These are phyloP conservation scores for Campoplex capitator DNA, from an alignment of 2,888 invertebrate species.

Conservation along the genomic window DNA sequence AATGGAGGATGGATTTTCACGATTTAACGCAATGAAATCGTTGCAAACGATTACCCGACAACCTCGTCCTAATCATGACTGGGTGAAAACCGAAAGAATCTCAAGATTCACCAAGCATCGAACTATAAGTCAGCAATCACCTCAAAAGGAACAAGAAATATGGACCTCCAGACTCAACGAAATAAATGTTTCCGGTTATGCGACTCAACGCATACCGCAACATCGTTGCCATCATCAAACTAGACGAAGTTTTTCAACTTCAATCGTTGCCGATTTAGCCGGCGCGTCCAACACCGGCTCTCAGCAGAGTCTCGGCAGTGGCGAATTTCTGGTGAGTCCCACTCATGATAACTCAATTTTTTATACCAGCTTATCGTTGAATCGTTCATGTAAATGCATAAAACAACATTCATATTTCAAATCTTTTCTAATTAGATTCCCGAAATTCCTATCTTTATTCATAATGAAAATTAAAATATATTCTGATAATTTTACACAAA, in stretches of 20 bases:
- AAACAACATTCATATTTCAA: not conserved
- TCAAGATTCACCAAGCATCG: slow-evolving; percentile 79
- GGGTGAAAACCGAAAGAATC: slow-evolving; percentile 80
- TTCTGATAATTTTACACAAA: not conserved
- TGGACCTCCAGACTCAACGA: slow-evolving; percentile 78
- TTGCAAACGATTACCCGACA: slow-evolving; percentile 79
- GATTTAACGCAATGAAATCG: slow-evolving; percentile 79
- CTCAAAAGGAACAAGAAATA: slow-evolving; percentile 77
- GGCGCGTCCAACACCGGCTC: slow-evolving; percentile 77
- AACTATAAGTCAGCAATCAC: slow-evolving; percentile 79
- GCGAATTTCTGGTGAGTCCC: slow-evolving; percentile 80
- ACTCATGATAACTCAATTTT: not conserved
- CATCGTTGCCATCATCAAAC: slow-evolving; percentile 80
- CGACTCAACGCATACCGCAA: slow-evolving; percentile 74
- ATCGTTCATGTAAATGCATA: not conserved
- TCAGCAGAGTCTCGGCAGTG: slow-evolving; percentile 80
- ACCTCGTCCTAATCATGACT: slow-evolving; percentile 80
- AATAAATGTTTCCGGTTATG: slow-evolving; percentile 74
- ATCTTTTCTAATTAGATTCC: not conserved
- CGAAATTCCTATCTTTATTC: not conserved
- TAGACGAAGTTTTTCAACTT: slow-evolving; percentile 80
- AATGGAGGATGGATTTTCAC: slow-evolving; percentile 78
- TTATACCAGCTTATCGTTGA: not conserved
- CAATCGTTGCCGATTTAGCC: slow-evolving; percentile 80
- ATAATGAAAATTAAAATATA: not conserved